Percentiles rank a stretch among this genome's conserved stretches.
Evolutionary conservation across 2,113 vertebrate species (phyloP).

Genomic region (Procapra przewalskii): DNA sequence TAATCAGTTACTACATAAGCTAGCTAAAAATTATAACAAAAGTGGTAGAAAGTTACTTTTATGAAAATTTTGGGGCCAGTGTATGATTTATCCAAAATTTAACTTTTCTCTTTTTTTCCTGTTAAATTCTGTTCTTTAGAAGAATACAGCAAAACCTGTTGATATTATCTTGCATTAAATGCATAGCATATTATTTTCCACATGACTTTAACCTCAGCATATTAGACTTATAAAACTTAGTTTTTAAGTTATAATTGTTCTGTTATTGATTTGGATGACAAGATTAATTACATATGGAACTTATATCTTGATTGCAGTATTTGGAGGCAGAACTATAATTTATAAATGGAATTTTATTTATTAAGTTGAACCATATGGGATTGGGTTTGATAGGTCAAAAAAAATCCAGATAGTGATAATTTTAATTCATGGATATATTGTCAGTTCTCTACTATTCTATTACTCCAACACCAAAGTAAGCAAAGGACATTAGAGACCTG

Average conservation of each 20-base stretch:
- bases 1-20: background rate
- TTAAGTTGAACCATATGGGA: background rate
- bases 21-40: constrained; percentile 4
- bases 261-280: background rate
- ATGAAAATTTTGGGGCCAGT: background rate
- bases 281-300: background rate
- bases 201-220: background rate
- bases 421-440: too few relatives aligned
- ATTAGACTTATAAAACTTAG: background rate
- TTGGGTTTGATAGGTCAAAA: background rate
- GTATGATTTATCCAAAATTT: background rate
- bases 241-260: background rate
- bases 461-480: background rate
- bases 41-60: background rate
- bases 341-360: background rate
- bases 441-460: too few relatives aligned
- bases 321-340: background rate
- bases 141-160: background rate
- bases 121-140: background rate
- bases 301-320: background rate
- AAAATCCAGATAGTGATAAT: background rate
- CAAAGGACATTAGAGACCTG: too few relatives aligned
- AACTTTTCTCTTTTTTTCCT: background rate
- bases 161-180: background rate
- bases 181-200: background rate